Evolutionary conservation across 2,888 invertebrate genomes (phyloP).

Genomic region (Calameuta filiformis): DNA sequence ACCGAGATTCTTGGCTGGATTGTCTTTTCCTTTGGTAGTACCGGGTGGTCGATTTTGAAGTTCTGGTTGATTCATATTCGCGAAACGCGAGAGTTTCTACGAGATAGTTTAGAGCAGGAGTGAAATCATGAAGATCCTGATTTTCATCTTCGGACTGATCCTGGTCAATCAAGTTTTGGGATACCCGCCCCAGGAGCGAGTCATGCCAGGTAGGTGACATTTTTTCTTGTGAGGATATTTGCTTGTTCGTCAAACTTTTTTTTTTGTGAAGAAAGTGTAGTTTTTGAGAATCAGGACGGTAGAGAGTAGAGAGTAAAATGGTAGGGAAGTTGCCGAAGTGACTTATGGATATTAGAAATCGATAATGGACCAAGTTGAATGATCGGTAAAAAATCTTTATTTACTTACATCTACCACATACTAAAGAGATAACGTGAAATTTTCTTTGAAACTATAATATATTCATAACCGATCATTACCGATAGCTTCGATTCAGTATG

Average conservation of each 20-base stretch:
- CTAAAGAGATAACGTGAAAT: neutral
- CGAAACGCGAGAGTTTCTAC: neutral
- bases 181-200: constrained; percentile 58
- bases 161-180: constrained; percentile 50
- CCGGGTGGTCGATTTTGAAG: constrained; percentile 11
- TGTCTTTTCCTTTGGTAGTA: neutral
- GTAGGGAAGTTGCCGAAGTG: neutral
- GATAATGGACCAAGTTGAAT: neutral
- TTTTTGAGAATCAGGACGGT: neutral
- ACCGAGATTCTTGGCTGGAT: neutral
- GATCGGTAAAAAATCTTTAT: neutral
- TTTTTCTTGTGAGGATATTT: neutral
- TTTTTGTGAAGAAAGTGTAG: neutral
- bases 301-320: neutral
- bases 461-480: neutral
- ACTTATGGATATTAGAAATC: neutral
- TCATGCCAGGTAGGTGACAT: constrained; percentile 50
- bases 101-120: constrained; percentile 33
- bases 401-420: too few relatives aligned
- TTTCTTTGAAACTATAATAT: neutral
- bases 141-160: constrained; percentile 39
- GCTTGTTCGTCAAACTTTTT: neutral
- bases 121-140: constrained; percentile 40
- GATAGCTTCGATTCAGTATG: neutral
- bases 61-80: neutral